phyloP scores from a whole-genome alignment of 2,797 vertebrate species.

The Psittacula derbiana region DNA sequence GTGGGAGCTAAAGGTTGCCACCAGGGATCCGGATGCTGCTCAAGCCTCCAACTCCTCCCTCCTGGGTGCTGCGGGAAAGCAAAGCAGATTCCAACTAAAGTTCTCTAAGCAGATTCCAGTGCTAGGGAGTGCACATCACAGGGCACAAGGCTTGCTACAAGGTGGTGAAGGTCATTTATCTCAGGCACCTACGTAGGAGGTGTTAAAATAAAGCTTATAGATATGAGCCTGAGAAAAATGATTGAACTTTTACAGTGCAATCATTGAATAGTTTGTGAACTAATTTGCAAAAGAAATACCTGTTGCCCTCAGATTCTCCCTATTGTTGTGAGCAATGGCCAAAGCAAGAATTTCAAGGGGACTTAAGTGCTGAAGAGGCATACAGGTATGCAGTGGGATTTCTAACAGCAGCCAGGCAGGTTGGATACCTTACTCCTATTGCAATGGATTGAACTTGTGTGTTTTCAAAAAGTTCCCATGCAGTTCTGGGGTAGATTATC shows the following conservation, averaged over 20 bases:
- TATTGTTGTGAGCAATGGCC: neutral
- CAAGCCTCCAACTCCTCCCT: neutral
- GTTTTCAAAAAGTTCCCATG: neutral
- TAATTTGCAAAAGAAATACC: neutral
- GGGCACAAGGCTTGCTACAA: neutral
- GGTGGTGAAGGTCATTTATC: neutral
- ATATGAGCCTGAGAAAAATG: neutral
- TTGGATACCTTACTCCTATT: neutral
- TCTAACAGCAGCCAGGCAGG: neutral
- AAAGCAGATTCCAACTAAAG: neutral
- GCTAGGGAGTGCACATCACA: neutral
- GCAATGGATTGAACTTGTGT: neutral
- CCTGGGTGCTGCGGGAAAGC: neutral
- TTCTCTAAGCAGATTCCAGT: neutral
- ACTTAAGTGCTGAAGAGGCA: neutral
- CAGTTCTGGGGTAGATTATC: neutral
- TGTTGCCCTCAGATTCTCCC: neutral
- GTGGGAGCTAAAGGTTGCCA: neutral
- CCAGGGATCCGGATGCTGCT: neutral
- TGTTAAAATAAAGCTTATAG: neutral
- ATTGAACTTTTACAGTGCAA: neutral
- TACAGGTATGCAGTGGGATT: neutral
- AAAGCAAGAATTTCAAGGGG: neutral
- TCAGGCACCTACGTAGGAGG: neutral
- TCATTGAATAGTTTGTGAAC: neutral